Conservation (phyloP, 2,797 vertebrate species). For the Lepilemur septentrionalis region DNA sequence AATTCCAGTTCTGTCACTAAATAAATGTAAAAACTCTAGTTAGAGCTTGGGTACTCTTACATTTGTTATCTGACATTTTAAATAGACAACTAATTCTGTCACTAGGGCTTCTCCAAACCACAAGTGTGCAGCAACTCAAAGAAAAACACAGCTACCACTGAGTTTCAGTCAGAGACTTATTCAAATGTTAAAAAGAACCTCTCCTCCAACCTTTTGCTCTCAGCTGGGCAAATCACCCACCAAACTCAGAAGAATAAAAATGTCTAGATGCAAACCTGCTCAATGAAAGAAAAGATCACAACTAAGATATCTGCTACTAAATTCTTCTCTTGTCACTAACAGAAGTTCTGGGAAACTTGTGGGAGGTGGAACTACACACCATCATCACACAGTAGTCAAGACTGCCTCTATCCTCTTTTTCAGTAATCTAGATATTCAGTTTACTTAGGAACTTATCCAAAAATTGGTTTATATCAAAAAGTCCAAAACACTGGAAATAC, state of each 20-base stretch:
- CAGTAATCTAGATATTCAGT: not conserved
- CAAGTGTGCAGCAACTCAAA: not conserved
- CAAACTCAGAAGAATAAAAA: not conserved
- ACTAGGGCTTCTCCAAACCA: not conserved
- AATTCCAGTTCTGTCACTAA: conserved; percentile 9
- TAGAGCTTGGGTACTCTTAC: not conserved
- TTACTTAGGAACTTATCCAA: not conserved
- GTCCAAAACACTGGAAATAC: not conserved
- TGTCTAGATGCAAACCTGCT: not conserved
- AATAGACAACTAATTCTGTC: not conserved
- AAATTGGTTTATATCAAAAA: not conserved
- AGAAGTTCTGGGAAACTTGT: not conserved
- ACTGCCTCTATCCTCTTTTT: not conserved
- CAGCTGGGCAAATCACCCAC: not conserved
- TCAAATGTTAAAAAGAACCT: not conserved
- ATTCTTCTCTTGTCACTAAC: not conserved
- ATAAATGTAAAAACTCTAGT: not conserved
- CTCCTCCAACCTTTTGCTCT: not conserved
- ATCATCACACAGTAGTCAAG: not conserved
- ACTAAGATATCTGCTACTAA: not conserved
- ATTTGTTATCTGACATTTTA: not conserved
- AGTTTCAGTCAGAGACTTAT: not conserved
- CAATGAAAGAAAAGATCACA: not conserved
- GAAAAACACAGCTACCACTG: not conserved
- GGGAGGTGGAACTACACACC: not conserved